These are phyloP conservation scores for Mamestra brassicae DNA, from an alignment of 2,888 invertebrate species.

Conservation along the genomic window DNA sequence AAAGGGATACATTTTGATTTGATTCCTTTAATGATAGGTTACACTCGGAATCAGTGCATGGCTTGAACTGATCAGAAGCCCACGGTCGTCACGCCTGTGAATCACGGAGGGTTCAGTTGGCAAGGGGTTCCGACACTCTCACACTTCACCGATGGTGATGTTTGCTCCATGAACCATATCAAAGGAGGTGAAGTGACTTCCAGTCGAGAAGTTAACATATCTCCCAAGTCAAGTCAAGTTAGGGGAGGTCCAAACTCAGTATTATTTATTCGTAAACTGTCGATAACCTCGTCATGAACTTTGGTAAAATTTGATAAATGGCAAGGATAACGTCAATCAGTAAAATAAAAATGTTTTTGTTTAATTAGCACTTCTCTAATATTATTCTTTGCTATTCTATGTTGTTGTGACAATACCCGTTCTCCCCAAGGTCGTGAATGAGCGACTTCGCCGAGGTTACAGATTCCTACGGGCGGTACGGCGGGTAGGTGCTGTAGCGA, in stretches of 20 bases:
- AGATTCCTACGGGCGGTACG: slow-evolving; percentile 43
- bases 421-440: slow-evolving; percentile 48
- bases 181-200: slow-evolving; percentile 1
- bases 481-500: slow-evolving; percentile 34
- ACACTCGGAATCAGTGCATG: neutral
- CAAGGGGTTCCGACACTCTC: slow-evolving; percentile 8
- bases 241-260: slow-evolving; percentile 8
- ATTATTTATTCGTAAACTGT: slow-evolving; percentile 20
- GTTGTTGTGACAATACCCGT: slow-evolving; percentile 43
- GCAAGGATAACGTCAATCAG: slow-evolving; percentile 51
- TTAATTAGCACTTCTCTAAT: slow-evolving; percentile 39
- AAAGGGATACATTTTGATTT: too few species aligned
- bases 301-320: slow-evolving; percentile 51
- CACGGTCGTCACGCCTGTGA: slow-evolving; percentile 24
- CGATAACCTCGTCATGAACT: slow-evolving; percentile 49
- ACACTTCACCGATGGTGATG: slow-evolving; percentile 16
- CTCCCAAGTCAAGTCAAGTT: neutral
- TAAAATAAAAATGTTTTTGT: slow-evolving; percentile 38
- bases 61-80: slow-evolving; percentile 1
- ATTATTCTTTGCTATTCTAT: slow-evolving; percentile 22
- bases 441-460: slow-evolving; percentile 54
- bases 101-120: slow-evolving; percentile 25
- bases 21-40: too few species aligned
- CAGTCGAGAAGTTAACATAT: neutral
- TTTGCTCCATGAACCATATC: slow-evolving; percentile 35